Conservation (phyloP, 2,797 vertebrate genomes). For the Clarias laeviceps region DNA sequence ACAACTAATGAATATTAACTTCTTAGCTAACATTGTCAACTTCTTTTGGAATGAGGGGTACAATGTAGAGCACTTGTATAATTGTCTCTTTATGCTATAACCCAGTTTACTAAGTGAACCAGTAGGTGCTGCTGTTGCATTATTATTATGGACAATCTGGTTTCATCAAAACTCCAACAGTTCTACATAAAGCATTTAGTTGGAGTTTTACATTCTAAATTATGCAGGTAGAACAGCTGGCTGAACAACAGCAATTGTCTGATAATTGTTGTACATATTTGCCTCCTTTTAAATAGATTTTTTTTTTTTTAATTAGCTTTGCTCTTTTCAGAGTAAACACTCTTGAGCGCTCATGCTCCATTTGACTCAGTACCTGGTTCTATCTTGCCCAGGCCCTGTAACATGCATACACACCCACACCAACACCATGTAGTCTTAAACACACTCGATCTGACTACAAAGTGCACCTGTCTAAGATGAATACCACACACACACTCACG, state of each 20-base stretch:
- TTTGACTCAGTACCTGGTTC: constrained; percentile 42
- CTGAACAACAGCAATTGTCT: neutral
- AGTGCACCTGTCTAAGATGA: constrained; percentile 48
- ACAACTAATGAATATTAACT: neutral
- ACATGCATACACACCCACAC: constrained; percentile 37
- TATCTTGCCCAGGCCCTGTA: constrained; percentile 35
- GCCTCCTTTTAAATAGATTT: neutral
- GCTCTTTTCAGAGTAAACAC: constrained; percentile 6
- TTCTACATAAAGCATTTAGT: neutral
- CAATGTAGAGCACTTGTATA: neutral
- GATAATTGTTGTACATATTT: neutral
- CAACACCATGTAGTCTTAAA: constrained; percentile 18
- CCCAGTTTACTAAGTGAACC: constrained; percentile 51
- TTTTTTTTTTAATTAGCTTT: neutral
- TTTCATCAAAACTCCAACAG: neutral
- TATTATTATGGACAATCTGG: neutral
- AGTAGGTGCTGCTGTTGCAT: constrained; percentile 71
- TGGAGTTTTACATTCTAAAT: neutral
- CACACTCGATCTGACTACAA: constrained; percentile 47
- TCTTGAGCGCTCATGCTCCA: constrained; percentile 15
- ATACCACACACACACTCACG: constrained; percentile 27
- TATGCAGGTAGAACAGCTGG: neutral
- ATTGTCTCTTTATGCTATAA: neutral
- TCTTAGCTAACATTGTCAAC: neutral
- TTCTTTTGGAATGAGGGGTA: neutral